Conservation (phyloP, 2,113 vertebrate species). For the Hypanus sabinus region DNA sequence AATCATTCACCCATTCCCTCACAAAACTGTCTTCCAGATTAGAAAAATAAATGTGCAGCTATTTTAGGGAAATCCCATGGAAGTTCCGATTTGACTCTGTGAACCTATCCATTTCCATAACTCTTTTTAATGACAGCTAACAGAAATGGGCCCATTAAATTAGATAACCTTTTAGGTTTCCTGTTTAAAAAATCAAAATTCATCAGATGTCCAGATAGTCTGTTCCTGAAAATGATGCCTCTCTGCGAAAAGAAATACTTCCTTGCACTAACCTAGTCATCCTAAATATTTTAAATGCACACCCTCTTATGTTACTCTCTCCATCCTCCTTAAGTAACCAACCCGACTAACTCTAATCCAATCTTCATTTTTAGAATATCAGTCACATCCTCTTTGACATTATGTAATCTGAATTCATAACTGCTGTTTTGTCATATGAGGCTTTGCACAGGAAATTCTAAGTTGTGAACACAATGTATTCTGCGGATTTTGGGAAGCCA, state of each 20-base stretch:
- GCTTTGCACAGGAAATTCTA: neutral
- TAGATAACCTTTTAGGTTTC: neutral
- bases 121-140: neutral
- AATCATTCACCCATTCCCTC: neutral
- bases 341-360: neutral
- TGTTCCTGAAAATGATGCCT: neutral
- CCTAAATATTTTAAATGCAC: neutral
- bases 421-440: neutral
- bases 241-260: neutral
- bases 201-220: neutral
- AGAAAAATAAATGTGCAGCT: neutral
- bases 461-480: no score
- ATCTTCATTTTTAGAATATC: neutral
- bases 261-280: neutral
- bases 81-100: neutral
- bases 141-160: neutral
- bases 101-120: neutral
- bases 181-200: neutral
- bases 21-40: neutral
- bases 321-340: neutral
- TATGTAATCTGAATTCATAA: neutral
- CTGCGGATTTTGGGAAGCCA: no score
- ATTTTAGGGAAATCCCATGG: neutral
- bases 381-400: neutral
- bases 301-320: neutral